Conservation (phyloP, 64 coral and sea anemone species). For the Dendronephthya gigantea region DNA sequence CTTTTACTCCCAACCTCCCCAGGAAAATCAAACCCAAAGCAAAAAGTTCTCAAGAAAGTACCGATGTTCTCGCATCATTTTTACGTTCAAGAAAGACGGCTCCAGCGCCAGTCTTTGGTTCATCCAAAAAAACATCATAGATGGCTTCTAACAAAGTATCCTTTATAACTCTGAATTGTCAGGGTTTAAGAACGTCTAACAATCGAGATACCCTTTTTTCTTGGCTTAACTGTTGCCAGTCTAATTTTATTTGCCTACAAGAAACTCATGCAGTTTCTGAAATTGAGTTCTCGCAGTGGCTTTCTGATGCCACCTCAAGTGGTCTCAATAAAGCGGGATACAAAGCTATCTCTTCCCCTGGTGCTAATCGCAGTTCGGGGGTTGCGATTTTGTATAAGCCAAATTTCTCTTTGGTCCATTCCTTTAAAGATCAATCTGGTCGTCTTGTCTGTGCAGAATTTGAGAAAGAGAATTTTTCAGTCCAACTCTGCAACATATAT, state of each 20-base stretch:
- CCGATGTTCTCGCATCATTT: no score
- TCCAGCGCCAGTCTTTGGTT: no score
- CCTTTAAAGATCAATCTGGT: not conserved
- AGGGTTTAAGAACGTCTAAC: not conserved
- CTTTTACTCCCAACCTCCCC: no score
- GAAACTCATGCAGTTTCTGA: not conserved
- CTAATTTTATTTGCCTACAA: not conserved
- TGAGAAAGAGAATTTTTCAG: not conserved
- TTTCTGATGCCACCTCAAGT: not conserved
- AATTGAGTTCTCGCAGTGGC: not conserved
- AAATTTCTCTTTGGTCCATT: not conserved
- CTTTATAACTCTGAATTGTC: not conserved
- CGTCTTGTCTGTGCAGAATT: not conserved
- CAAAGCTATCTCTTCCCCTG: not conserved
- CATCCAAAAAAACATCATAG: no score
- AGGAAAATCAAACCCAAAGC: no score
- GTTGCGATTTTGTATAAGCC: not conserved
- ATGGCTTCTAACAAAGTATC: no score
- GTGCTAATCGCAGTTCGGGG: not conserved
- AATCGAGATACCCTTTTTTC: not conserved
- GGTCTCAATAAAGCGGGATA: not conserved
- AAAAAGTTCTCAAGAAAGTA: no score
- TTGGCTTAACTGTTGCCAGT: not conserved
- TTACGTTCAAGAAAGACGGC: no score
- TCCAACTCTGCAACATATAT: not conserved